Percentiles rank a stretch among this genome's conserved stretches.
phyloP scores from a whole-genome alignment of 1,140 invertebrate species.

The Limonius californicus region DNA sequence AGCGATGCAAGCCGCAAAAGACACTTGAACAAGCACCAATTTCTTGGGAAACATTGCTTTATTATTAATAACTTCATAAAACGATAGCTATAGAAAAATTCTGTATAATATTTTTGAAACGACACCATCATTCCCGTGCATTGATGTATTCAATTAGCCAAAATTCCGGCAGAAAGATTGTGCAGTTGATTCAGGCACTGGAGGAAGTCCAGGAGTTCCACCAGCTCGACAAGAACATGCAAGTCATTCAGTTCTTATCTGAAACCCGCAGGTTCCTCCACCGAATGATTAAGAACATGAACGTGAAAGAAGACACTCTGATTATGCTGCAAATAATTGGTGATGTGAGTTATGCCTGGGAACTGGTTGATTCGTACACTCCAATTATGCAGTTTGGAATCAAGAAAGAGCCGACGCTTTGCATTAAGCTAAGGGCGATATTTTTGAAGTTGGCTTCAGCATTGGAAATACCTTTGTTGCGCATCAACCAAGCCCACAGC shows the following conservation, averaged over 20 bases:
- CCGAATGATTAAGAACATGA: constrained; percentile 83
- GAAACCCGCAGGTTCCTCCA: constrained; percentile 81
- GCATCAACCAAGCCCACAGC: constrained; percentile 91
- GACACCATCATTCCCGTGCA: too few relatives aligned
- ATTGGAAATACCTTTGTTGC: constrained; percentile 87
- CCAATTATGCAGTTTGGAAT: constrained; percentile 77
- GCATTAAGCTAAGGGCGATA: constrained; percentile 84
- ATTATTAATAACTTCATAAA: too few relatives aligned
- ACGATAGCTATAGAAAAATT: too few relatives aligned
- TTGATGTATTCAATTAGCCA: constrained; percentile 32
- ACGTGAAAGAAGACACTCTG: constrained; percentile 89
- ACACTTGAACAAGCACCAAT: too few relatives aligned
- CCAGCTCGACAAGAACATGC: constrained; percentile 84
- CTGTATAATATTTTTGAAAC: too few relatives aligned
- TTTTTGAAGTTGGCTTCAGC: constrained; percentile 95
- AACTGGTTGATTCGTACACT: constrained; percentile 85
- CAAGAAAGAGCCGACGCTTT: constrained; percentile 82
- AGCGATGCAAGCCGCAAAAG: too few relatives aligned
- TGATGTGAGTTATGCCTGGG: constrained; percentile 95
- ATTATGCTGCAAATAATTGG: constrained; percentile 92
- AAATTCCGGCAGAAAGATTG: constrained; percentile 77
- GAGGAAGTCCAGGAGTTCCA: constrained; percentile 96
- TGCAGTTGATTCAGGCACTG: constrained; percentile 88
- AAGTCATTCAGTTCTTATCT: constrained; percentile 83
- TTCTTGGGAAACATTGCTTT: too few relatives aligned